Percentiles rank a stretch among this genome's conserved stretches.
phyloP scores from a whole-genome alignment of 1,140 invertebrate species.

The Globodera ellingtonae region DNA sequence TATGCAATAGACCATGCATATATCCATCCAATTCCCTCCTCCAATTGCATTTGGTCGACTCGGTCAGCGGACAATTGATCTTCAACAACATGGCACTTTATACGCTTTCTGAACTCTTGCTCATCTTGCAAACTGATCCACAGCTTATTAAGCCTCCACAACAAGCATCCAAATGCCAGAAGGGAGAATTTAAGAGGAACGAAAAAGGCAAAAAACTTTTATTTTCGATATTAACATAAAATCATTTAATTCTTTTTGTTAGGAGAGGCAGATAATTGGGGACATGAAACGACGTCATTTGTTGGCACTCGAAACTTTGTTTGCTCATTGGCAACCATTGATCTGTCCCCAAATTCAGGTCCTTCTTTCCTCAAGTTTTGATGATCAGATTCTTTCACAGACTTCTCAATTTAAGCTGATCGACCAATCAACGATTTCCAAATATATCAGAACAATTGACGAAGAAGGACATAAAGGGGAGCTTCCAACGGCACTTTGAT shows the following conservation, averaged over 20 bases:
- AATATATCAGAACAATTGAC: background rate
- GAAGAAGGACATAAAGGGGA: background rate
- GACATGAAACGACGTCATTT: slow-evolving; percentile 40
- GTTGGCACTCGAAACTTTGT: slow-evolving; percentile 53
- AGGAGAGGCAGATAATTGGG: background rate
- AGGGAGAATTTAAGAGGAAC: background rate
- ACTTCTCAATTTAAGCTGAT: background rate
- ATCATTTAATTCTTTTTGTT: background rate
- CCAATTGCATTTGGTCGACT: too few species aligned
- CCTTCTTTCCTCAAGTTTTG: background rate
- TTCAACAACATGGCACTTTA: too few species aligned
- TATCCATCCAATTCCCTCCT: too few species aligned
- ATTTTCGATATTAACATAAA: background rate
- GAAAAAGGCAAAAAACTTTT: background rate
- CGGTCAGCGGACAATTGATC: too few species aligned
- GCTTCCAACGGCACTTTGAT: too few species aligned
- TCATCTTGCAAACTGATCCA: slow-evolving; percentile 54
- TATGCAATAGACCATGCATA: too few species aligned
- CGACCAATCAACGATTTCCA: slow-evolving; percentile 18
- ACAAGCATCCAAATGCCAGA: background rate
- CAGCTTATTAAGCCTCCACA: slow-evolving; percentile 29
- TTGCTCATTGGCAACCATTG: slow-evolving; percentile 62
- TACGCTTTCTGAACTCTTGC: slow-evolving; percentile 46
- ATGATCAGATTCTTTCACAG: too few species aligned
- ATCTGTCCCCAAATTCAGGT: slow-evolving; percentile 52